Base-by-base conservation (phyloP, 2,113 vertebrate genomes). In the Scortum barcoo region DNA sequence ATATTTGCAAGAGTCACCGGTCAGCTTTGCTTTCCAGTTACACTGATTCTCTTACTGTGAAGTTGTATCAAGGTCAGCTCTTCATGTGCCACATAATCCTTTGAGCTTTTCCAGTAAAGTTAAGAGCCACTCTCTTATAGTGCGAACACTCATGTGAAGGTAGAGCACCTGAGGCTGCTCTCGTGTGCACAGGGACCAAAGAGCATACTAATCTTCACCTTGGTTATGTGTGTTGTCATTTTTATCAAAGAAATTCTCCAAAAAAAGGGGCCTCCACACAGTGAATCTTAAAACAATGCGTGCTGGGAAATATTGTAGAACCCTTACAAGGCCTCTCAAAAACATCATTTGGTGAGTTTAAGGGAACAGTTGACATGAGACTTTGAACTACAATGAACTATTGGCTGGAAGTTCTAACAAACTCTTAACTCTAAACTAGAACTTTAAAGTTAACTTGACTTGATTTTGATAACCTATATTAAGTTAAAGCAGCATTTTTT, bases 21-120 rank as follows among this genome's bases (percentile, higher is more conserved):
- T 67, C 67, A 71, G 53, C 76, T 71, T 68, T 24, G 65, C 72
- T 66, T 72, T 60, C 57, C 56, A 6, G 56, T 51, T 73, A 68
- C 4, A 72, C 57, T 79, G 53, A 71, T 70, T 68, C 38, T 75
- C 50, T 22, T 10, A 3, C 83, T 83, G 74, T 87, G 77, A 84
- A 86, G 86, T 53, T 75, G 77, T 42, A 56, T 83, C 74, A 81
- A 60, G 80, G 77, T 84, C 80, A 88, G 20, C 42, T 58, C 72
- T 78, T 83, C 50, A 60, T 53, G 38, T 14, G 40, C 53, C 20
- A 36, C 28, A 68, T 76, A 76, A 86, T 84, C 81, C 65, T 73
- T 60, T 68, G 56, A 86, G 80, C 68, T 81, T 44, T 26, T 61
- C 30, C 40, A 38, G 6, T 60, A 57, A 56, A 75, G 78, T 48